Conservation (phyloP, 92 coral and sea anemone genomes). For the Epizoanthus illoricatus region DNA sequence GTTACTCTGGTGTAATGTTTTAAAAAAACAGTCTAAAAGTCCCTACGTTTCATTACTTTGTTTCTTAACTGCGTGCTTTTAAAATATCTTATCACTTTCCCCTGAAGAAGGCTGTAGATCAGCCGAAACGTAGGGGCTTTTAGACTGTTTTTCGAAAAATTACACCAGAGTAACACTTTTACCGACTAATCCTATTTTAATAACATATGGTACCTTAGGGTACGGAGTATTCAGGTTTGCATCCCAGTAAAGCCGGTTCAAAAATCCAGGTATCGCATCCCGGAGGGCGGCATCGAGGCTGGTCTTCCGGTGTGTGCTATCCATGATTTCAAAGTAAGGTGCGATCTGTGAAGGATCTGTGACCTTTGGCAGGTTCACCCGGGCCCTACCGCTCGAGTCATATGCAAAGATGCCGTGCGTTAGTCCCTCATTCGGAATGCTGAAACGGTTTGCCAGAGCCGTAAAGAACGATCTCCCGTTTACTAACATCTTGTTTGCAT, state of each 20-base stretch:
- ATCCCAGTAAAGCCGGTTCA: slow-evolving; percentile 59
- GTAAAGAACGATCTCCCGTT: slow-evolving; percentile 73
- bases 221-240: slow-evolving; percentile 49
- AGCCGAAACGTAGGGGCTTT: no score
- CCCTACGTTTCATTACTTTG: no score
- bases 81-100: no score
- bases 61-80: no score
- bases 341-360: slow-evolving; percentile 64
- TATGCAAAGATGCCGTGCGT: slow-evolving; percentile 74
- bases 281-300: slow-evolving; percentile 73
- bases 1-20: no score
- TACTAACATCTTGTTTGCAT: slow-evolving; percentile 48
- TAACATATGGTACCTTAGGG: slow-evolving; percentile 60
- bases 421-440: slow-evolving; percentile 70
- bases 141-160: no score
- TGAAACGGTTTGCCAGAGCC: slow-evolving; percentile 80
- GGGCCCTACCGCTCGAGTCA: slow-evolving; percentile 61
- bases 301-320: slow-evolving; percentile 59
- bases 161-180: no score
- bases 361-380: slow-evolving; percentile 55
- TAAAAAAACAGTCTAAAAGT: no score
- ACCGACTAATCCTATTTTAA: background rate
- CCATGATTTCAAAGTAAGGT: slow-evolving; percentile 69
- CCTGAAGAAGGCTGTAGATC: no score
- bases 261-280: slow-evolving; percentile 72